A percentile compares a stretch with the other conserved stretches of the same genome.
Evolutionary conservation across 2,888 invertebrate genomes (phyloP).

Genomic region (Malachius bipustulatus): DNA sequence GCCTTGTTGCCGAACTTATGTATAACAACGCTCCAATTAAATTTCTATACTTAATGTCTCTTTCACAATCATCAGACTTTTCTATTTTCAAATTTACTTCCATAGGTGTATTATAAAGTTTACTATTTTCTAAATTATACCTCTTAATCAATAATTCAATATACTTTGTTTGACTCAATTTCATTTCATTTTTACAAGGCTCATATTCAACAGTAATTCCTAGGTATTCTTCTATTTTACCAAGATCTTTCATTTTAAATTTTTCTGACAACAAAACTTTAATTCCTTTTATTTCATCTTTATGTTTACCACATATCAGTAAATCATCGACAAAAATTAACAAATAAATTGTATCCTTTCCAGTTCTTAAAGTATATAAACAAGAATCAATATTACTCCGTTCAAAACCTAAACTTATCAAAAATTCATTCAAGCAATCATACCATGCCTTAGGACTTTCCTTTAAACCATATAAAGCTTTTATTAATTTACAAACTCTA

Average conservation of each 20-base stretch:
- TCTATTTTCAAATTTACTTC: too few species aligned
- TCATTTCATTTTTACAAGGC: too few species aligned
- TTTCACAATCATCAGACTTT: conserved; percentile 9
- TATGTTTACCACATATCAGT: too few species aligned
- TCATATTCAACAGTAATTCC: too few species aligned
- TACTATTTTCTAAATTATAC: too few species aligned
- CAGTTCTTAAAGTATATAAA: conserved; percentile 12
- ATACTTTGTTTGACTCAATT: conserved; percentile 6
- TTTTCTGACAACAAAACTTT: too few species aligned
- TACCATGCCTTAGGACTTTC: conserved; percentile 18
- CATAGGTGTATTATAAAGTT: too few species aligned
- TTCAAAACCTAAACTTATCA: conserved; percentile 12
- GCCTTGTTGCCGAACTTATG: conserved; percentile 26
- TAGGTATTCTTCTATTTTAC: too few species aligned
- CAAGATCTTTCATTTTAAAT: too few species aligned
- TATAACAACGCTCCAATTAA: too few species aligned
- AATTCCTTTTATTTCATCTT: too few species aligned
- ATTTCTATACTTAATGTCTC: conserved; percentile 23
- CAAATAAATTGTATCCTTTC: too few species aligned
- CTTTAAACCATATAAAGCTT: conserved; percentile 19
- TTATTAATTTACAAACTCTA: conserved; percentile 16
- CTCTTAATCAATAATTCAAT: conserved; percentile 7
- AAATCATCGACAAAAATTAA: conserved; percentile 38
- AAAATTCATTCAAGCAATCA: conserved; percentile 17
- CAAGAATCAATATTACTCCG: conserved; percentile 13